phyloP scores from a whole-genome alignment of 2,888 invertebrate species.

The Coleophora deauratella region DNA sequence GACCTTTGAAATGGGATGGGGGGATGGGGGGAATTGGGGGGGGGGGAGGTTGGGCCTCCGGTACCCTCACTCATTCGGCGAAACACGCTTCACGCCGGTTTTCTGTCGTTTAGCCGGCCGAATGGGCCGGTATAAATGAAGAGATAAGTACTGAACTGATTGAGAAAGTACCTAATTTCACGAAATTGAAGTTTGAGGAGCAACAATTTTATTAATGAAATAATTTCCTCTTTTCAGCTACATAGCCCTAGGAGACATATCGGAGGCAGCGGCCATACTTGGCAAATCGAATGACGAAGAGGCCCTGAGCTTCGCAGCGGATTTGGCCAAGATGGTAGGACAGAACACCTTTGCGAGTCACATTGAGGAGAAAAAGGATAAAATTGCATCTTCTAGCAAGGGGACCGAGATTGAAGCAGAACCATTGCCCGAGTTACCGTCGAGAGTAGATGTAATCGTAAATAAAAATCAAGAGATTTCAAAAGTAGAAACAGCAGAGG shows the following conservation, averaged over 20 bases:
- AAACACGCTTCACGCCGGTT: too few relatives aligned
- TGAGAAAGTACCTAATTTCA: too few relatives aligned
- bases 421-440: slow-evolving; percentile 17
- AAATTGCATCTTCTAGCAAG: slow-evolving; percentile 17
- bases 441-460: slow-evolving; percentile 14
- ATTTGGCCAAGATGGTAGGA: slow-evolving; percentile 70
- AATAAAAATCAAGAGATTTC: slow-evolving; percentile 1
- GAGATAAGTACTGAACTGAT: too few relatives aligned
- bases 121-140: too few relatives aligned
- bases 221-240: slow-evolving; percentile 53
- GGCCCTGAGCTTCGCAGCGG: slow-evolving; percentile 71
- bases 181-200: too few relatives aligned
- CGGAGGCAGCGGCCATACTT: slow-evolving; percentile 76
- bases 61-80: too few relatives aligned
- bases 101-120: too few relatives aligned
- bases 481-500: slow-evolving; percentile 18
- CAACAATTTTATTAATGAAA: neutral
- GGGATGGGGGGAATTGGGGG: too few relatives aligned
- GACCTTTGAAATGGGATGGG: too few relatives aligned
- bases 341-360: slow-evolving; percentile 50
- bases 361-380: slow-evolving; percentile 30
- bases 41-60: too few relatives aligned
- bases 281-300: slow-evolving; percentile 70
- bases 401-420: slow-evolving; percentile 5
- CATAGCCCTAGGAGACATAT: slow-evolving; percentile 71